Evolutionary conservation across 2,113 vertebrate genomes (phyloP), one percentile per base, ranked within the genome.

Genomic region (Hyaena hyaena): DNA sequence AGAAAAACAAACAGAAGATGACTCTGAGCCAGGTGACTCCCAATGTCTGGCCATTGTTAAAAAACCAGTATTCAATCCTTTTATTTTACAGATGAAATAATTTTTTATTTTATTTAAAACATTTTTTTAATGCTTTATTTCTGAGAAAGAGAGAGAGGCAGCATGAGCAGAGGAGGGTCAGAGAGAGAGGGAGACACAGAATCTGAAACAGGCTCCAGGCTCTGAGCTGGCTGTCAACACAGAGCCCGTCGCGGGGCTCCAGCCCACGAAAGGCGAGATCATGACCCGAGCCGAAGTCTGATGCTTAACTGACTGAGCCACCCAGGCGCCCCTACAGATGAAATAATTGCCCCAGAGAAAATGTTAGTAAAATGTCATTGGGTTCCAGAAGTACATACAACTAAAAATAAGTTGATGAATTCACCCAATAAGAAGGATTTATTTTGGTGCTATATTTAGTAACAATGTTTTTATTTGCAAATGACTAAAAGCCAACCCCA

Each of bases 291-390:
- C 39, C 39, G 39, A 39, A 39, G 39, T 39, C 39, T 39, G 39
- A 3, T 39, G 39, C 39, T 39, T 39, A 39, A 39, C 39, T 4
- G 39, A 39, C 4, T 39, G 39, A 39, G 39, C 39, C 39, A 39
- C 39, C 39, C 39, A 39, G 39, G 3, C 39, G 39, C 39, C 39
- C 39, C 39, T 76, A 77, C n/a, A 53, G 28, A 39, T 19, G 24
- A 94, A 53, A 43, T 90, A 43, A 71, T 10, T 71, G 17, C 83
- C 19, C 69, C n/a, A 92, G 39, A 74, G 48, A 85, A 58, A 93
- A 82, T 58, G 15, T n/a, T 97, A 84, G 43, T 82, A 39, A 68
- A 81, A 84, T 93, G 55, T 39, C 74, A 84, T 48, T 90, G 84
- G 61, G 33, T 86, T 95, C 69, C 81, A 86, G 65, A 80, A 85